Conservation (phyloP, 2,113 vertebrate species). For the Pterophyllum scalare region DNA sequence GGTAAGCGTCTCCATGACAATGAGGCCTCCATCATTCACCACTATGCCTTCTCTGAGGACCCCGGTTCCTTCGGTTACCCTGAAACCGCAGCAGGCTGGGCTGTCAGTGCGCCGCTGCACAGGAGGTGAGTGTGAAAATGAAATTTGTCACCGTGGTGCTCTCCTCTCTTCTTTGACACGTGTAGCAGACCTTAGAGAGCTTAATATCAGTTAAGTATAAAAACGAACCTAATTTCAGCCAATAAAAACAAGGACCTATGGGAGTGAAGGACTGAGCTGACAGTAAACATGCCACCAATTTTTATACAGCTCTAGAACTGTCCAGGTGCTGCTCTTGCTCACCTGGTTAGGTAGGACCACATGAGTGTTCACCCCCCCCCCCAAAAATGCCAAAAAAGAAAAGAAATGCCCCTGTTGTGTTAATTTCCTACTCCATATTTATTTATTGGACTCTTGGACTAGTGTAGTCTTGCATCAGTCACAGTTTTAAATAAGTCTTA, state of each 20-base stretch:
- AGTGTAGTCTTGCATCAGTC: background rate
- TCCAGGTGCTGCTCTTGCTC: no score
- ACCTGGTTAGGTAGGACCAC: no score
- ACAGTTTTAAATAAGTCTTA: background rate
- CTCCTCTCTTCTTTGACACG: background rate
- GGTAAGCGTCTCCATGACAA: slow-evolving; percentile 88
- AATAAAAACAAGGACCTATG: background rate
- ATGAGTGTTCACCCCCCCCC: no score
- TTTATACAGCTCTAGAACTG: no score
- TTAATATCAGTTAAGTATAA: background rate
- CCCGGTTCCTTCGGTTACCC: slow-evolving; percentile 89
- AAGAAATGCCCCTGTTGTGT: no score
- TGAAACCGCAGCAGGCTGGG: slow-evolving; percentile 93
- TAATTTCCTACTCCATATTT: no score
- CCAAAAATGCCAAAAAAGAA: no score
- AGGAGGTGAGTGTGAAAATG: slow-evolving; percentile 79
- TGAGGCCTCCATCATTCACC: slow-evolving; percentile 92
- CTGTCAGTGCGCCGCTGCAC: slow-evolving; percentile 86
- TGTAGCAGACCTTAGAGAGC: background rate
- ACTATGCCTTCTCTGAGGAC: slow-evolving; percentile 93
- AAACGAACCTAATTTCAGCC: background rate
- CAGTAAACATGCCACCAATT: background rate
- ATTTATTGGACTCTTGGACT: background rate
- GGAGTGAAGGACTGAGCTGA: background rate
- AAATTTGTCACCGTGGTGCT: background rate